Evolutionary conservation across 1,140 invertebrate species (phyloP), one percentile per base, ranked within the genome.

Genomic region (Drosophila elegans): DNA sequence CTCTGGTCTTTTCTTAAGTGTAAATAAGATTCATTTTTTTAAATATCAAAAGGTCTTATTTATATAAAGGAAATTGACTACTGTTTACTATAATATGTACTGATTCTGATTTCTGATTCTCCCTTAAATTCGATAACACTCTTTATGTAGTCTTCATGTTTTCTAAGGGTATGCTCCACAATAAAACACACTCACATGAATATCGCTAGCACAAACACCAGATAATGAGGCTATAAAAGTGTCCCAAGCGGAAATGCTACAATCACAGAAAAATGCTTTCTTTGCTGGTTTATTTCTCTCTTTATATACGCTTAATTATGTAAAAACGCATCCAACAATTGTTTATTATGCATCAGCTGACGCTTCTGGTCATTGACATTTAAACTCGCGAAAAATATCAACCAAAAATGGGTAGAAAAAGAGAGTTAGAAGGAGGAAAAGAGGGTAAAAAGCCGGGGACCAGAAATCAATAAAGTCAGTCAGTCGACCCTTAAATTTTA

Each of bases 271-370:
- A 64, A 13, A 46, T 54, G 52, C 44, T 45, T 69, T 68, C 46
- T 60, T 56, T 56, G 51, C 39, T 62, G 55, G 57, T 48, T 13
- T 13, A 9, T 56, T 10, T 21, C 54, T 42, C 42, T 59, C 34
- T 32, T 21, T 32, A 13, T 21, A 46, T 66, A 44, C 57, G 2
- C 21, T 44, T 34, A 44, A 73, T 73, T 73, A 74, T 74, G 46
- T 52, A 74, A 75, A 75, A 75, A 63, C 52, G 71, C 73, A 75
- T 64, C 39, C 53, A 57, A 66, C 48, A 74, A 49, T 66, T 84
- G 79, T 89, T 88, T 84, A 89, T 84, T 78, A 80, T 77, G 61
- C 77, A 89, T 84, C 84, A 88, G 79, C 84, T 89, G 80, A 80
- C 36, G 32, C 27, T 21, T 52, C 42, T 78, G 81, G 84, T 89